These are phyloP conservation scores for Tetramorium alpestre DNA, from an alignment of 1,140 invertebrate genomes.

Conservation along the genomic window DNA sequence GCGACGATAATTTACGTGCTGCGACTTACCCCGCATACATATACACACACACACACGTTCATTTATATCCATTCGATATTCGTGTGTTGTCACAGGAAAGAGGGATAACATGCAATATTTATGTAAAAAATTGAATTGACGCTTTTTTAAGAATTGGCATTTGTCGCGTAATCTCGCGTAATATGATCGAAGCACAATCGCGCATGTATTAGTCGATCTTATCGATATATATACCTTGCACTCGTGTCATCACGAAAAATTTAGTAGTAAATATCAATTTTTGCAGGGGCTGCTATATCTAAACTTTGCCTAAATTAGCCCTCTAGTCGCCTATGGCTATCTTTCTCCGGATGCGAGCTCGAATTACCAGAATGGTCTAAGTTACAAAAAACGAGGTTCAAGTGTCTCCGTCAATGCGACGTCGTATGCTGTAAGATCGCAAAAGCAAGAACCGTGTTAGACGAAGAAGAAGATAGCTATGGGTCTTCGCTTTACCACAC, in stretches of 20 bases:
- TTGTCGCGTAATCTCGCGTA: conserved; percentile 39
- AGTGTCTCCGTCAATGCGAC: conserved; percentile 52
- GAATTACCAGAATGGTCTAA: conserved; percentile 67
- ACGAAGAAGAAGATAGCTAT: conserved; percentile 75
- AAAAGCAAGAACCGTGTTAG: conserved; percentile 54
- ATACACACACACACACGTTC: neutral
- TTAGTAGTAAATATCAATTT: conserved; percentile 74
- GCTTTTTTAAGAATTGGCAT: conserved; percentile 41
- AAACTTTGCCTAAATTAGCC: conserved; percentile 76
- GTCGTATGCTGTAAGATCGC: conserved; percentile 46
- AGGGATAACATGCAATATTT: conserved; percentile 69
- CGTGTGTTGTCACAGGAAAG: conserved; percentile 46
- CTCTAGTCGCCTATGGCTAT: conserved; percentile 76
- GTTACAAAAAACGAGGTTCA: conserved; percentile 63
- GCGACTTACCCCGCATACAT: conserved; percentile 1
- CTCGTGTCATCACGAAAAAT: conserved; percentile 47
- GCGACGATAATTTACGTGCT: conserved; percentile 13
- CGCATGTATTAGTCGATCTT: conserved; percentile 40
- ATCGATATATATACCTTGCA: conserved; percentile 36
- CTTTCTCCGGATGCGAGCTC: conserved; percentile 70
- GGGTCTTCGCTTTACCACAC: conserved; percentile 69
- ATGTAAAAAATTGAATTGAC: conserved; percentile 42
- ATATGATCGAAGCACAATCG: conserved; percentile 40
- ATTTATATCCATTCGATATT: conserved; percentile 42
- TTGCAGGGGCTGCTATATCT: conserved; percentile 74